Percentiles rank a stretch among this genome's conserved stretches.
Conservation (phyloP, 2,113 vertebrate species). For the Pseudorectes ferrugineus region DNA sequence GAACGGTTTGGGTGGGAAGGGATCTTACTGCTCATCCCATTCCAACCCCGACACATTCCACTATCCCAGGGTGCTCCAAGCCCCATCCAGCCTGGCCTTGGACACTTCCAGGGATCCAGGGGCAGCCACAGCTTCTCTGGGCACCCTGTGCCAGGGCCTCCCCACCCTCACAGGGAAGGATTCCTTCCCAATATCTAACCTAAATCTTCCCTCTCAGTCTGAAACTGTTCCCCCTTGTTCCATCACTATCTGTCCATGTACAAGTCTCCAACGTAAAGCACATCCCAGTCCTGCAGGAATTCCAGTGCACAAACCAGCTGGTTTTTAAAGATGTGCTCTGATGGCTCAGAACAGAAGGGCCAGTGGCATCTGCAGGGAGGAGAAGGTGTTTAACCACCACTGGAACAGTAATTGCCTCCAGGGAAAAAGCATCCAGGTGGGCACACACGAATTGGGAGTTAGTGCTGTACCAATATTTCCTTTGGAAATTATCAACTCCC, state of each 20-base stretch:
- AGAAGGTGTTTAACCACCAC: background rate
- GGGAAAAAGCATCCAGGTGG: background rate
- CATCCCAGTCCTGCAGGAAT: rapidly evolving
- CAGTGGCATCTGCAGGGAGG: background rate
- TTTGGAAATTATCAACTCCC: background rate
- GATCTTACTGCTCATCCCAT: too few relatives aligned
- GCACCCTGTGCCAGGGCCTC: background rate
- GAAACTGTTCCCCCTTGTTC: background rate
- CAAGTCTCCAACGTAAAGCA: background rate
- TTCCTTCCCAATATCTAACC: background rate
- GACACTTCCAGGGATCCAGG: background rate
- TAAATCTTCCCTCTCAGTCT: too few relatives aligned
- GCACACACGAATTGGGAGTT: background rate
- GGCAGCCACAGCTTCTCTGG: background rate
- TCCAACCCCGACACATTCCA: background rate
- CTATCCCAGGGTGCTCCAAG: rapidly evolving
- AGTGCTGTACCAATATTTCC: background rate
- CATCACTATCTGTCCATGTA: background rate
- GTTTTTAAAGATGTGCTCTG: background rate
- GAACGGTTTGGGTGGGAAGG: too few relatives aligned
- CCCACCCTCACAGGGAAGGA: background rate
- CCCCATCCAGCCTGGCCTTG: background rate
- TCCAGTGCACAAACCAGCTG: rapidly evolving
- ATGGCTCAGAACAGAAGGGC: background rate
- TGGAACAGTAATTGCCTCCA: background rate